Base-by-base conservation (phyloP, 1,140 invertebrate species). In the Drosophila lacteicornis region DNA sequence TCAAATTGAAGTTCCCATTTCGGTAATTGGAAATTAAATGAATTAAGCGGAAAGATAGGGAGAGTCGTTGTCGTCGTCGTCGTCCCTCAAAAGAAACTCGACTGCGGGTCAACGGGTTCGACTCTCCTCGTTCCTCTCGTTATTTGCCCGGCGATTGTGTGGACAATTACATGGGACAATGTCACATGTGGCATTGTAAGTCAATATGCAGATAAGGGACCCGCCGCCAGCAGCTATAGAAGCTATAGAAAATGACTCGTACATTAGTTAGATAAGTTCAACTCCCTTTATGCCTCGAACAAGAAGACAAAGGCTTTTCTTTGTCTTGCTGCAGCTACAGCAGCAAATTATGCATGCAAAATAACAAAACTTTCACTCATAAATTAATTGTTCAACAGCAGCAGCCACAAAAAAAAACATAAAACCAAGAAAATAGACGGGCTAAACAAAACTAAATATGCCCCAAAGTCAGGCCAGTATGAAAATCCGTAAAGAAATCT, bases 281-380 rank as follows among this genome's bases (percentile, higher is more conserved):
- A 58, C 62, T 60, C 70, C 55, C 68, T 58, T 3, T 68, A 36
- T 15, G 61, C 25, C 19, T 70, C 38, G 45, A 43, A 13, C 58
- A 27, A 46, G 25, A 53, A 50, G 50, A 74, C 80, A 83, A 78
- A 79, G 75, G 51, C 76, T 43, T 79, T 63, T 65, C 58, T 47
- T 56, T 71, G 66, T 62, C 36, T 56, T 50, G 57, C 49, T 49
- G 40, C 53, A 61, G 51, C 49, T 1, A 19, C 19, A 27, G 36
- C 59, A 80, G 86, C 84, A 84, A 88, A 84, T 82, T 82, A 69
- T 71, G 68, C 76, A 83, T 88, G 84, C 84, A 88, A 87, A 88
- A 79, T 77, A 74, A 62, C 56, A 73, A 70, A 88, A 90, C 85
- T 88, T 88, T 88, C 85, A 81, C 85, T 90, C 84, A 84, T 88